Evolutionary conservation across 2,888 invertebrate species (phyloP).

Genomic region (Hirtodrosophila alboralis): DNA sequence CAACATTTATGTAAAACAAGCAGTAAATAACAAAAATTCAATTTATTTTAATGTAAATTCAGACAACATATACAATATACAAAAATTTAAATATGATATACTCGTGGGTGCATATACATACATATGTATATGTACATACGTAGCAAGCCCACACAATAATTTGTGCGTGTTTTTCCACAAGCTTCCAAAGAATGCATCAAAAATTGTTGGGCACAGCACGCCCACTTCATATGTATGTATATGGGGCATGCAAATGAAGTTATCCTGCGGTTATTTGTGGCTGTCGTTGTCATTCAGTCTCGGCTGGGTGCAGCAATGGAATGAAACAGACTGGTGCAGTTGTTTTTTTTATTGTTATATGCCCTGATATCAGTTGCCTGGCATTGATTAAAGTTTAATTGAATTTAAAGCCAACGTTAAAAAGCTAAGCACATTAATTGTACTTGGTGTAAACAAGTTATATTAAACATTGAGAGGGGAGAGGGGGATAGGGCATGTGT

Average conservation of each 20-base stretch:
- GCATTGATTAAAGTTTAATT: constrained; percentile 72
- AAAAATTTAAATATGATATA: constrained; percentile 12
- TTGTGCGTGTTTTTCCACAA: constrained; percentile 34
- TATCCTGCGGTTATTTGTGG: constrained; percentile 77
- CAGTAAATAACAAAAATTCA: constrained; percentile 49
- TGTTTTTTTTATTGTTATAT: constrained; percentile 10
- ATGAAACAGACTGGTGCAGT: too few species aligned
- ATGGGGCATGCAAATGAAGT: constrained; percentile 71
- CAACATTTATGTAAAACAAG: constrained; percentile 51
- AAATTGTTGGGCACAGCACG: constrained; percentile 33
- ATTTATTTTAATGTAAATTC: constrained; percentile 64
- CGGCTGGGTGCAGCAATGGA: too few species aligned
- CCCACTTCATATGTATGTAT: constrained; percentile 1
- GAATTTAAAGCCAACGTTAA: constrained; percentile 56
- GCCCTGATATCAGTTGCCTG: constrained; percentile 41
- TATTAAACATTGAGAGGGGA: too few species aligned
- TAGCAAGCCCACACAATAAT: too few species aligned
- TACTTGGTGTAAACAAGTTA: too few species aligned
- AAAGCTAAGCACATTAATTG: constrained; percentile 33
- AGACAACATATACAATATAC: constrained; percentile 45
- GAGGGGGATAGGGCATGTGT: too few species aligned
- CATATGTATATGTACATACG: constrained; percentile 18
- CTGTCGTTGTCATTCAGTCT: constrained; percentile 67
- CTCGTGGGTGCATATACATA: constrained; percentile 11
- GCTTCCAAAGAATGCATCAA: constrained; percentile 42